Percentiles rank a stretch among this genome's conserved stretches.
These are phyloP conservation scores for Metacarcinus magister DNA, from an alignment of 2,888 invertebrate genomes.

Conservation along the genomic window DNA sequence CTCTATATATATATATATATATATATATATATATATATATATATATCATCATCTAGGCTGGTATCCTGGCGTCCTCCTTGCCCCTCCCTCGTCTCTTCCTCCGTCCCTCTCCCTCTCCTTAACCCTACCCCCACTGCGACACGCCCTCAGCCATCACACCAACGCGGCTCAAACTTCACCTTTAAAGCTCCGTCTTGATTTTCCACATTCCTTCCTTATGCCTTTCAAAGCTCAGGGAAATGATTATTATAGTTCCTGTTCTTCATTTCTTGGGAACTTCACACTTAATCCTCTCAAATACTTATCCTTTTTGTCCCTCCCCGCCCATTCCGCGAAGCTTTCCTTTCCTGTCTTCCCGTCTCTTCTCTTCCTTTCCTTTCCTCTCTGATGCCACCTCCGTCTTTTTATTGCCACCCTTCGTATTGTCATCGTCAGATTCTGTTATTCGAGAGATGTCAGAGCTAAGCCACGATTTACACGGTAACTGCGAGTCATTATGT, in stretches of 20 bases:
- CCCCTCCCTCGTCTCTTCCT: neutral
- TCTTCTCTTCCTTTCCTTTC: neutral
- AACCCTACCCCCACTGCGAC: neutral
- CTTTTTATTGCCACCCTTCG: conserved; percentile 3
- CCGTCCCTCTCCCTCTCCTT: neutral
- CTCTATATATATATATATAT: neutral
- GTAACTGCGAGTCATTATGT: conserved; percentile 61
- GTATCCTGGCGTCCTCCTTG: neutral
- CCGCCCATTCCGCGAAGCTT: conserved; percentile 32
- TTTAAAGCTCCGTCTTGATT: conserved; percentile 42
- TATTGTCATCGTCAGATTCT: conserved; percentile 1
- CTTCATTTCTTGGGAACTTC: neutral
- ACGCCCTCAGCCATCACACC: neutral
- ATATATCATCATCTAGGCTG: neutral
- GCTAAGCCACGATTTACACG: conserved; percentile 60
- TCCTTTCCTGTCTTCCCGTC: neutral
- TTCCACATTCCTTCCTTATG: conserved; percentile 42
- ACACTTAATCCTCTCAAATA: conserved; percentile 26
- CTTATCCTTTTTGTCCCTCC: neutral
- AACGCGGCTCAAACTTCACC: neutral
- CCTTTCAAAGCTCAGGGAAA: neutral
- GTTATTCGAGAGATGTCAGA: conserved; percentile 44
- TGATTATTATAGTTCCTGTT: neutral
- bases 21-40: too few species aligned
- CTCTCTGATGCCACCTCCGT: neutral